phyloP scores from a whole-genome alignment of 2,888 invertebrate species.

The Drosophila trichaetosa region DNA sequence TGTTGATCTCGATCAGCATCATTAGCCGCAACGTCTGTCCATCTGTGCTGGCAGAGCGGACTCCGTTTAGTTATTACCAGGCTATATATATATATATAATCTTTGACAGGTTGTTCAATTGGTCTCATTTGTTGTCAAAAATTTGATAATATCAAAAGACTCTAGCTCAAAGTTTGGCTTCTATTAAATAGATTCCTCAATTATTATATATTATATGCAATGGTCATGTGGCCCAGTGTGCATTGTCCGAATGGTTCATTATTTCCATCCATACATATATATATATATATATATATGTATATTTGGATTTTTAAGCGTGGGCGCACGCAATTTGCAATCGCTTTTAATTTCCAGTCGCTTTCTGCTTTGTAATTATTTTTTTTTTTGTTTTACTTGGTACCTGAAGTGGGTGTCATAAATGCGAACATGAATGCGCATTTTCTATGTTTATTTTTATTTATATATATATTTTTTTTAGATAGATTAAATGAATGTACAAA shows the following conservation, averaged over 20 bases:
- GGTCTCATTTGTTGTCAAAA: neutral
- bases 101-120: neutral
- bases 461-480: neutral
- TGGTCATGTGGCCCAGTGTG: neutral
- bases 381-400: neutral
- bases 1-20: neutral
- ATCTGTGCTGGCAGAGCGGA: neutral
- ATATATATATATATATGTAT: neutral
- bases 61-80: neutral
- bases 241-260: constrained; percentile 25
- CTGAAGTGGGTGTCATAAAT: constrained; percentile 3
- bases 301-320: constrained; percentile 17
- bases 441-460: neutral
- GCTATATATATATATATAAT: neutral
- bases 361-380: neutral
- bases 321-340: constrained; percentile 23
- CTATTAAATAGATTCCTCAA: too few species aligned
- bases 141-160: neutral
- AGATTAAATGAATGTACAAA: neutral
- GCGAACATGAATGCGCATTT: constrained; percentile 2
- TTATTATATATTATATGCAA: neutral
- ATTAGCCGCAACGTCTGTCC: neutral
- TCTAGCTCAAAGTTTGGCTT: neutral
- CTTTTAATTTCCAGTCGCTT: constrained; percentile 17
- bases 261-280: neutral